phyloP scores from a whole-genome alignment of 2,113 vertebrate species.

The Empidonax alnorum region DNA sequence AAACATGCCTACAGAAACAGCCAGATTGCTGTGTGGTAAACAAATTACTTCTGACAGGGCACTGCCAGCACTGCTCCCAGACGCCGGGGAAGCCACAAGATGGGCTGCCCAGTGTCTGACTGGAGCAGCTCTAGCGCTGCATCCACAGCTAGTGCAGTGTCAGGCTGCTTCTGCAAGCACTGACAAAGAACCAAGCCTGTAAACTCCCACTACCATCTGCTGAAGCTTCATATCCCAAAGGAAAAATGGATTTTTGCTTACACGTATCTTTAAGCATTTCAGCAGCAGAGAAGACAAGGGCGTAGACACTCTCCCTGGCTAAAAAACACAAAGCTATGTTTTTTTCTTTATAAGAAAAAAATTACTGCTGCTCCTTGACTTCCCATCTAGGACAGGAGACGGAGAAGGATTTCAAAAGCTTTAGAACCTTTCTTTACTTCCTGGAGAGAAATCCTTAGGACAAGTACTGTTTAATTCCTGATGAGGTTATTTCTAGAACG shows the following conservation, averaged over 20 bases:
- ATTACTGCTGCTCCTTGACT: background rate
- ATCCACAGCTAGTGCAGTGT: background rate
- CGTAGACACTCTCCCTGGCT: background rate
- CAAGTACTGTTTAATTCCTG: background rate
- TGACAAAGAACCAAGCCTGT: background rate
- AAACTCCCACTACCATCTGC: conserved; percentile 54
- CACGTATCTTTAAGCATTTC: background rate
- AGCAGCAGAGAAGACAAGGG: conserved; percentile 14
- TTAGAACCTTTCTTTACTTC: background rate
- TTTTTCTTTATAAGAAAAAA: background rate
- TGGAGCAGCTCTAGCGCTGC: background rate
- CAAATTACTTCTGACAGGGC: conserved; percentile 25
- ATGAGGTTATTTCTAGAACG: background rate
- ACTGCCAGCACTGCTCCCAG: background rate
- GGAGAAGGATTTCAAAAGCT: background rate
- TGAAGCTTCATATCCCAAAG: conserved; percentile 6
- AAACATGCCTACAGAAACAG: conserved; percentile 7
- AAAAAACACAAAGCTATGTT: background rate
- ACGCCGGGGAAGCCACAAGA: background rate
- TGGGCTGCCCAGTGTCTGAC: background rate
- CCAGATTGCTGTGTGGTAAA: background rate
- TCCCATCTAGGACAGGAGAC: background rate
- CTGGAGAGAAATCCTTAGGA: background rate
- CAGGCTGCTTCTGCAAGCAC: conserved; percentile 17
- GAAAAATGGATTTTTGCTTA: conserved; percentile 38